phyloP scores from a whole-genome alignment of 2,113 vertebrate species.

The Asarcornis scutulata region DNA sequence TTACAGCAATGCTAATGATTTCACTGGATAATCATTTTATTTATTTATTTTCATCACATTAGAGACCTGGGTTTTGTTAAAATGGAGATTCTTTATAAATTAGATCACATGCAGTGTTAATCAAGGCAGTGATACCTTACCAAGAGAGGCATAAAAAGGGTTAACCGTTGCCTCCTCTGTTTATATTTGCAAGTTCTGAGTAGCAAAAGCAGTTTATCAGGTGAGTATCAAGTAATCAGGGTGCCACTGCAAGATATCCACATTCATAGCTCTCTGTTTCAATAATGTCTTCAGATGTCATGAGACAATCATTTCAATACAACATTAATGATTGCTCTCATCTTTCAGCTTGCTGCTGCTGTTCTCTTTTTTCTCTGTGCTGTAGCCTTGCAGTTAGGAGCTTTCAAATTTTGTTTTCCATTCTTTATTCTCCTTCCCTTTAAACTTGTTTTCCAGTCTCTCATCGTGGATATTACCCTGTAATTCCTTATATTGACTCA shows the following conservation, averaged over 20 bases:
- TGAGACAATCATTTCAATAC: background rate
- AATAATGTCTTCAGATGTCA: background rate
- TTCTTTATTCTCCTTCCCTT: background rate
- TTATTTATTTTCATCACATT: background rate
- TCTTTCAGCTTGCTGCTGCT: background rate
- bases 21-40: background rate
- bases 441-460: background rate
- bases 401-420: background rate
- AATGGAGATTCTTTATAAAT: background rate
- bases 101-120: background rate
- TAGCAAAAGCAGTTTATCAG: background rate
- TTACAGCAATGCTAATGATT: background rate
- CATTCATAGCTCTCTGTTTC: background rate
- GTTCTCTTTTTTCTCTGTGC: background rate
- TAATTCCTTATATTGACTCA: background rate
- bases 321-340: background rate
- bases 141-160: background rate
- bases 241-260: background rate
- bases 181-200: background rate
- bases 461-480: background rate
- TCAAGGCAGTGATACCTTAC: background rate
- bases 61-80: background rate
- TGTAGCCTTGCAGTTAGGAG: background rate
- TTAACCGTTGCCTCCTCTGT: background rate
- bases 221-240: background rate